phyloP scores from a whole-genome alignment of 2,888 invertebrate species.

The Erannis defoliaria region DNA sequence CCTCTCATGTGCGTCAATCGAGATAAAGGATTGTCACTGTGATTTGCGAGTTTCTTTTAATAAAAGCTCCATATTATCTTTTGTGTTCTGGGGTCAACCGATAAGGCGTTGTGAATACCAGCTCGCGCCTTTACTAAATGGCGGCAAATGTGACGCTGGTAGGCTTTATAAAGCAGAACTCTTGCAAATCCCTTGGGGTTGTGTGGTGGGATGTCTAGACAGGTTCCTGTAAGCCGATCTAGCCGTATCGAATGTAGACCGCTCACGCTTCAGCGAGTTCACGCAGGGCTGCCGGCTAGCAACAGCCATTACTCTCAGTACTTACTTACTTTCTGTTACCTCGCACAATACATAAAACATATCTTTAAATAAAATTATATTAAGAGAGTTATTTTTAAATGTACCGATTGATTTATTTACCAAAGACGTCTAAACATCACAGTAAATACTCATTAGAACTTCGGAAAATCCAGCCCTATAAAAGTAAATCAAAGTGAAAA shows the following conservation, averaged over 20 bases:
- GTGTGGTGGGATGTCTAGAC: slow-evolving; percentile 48
- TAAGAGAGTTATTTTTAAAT: not conserved
- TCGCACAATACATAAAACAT: slow-evolving; percentile 4
- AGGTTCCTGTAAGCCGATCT: slow-evolving; percentile 61
- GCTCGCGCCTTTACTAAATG: slow-evolving; percentile 4
- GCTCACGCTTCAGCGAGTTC: slow-evolving; percentile 58
- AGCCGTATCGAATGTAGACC: slow-evolving; percentile 62
- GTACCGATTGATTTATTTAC: not conserved
- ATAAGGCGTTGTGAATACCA: slow-evolving; percentile 29
- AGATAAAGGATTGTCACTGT: slow-evolving; percentile 52
- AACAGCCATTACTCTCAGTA: slow-evolving; percentile 21
- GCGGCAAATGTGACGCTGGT: slow-evolving; percentile 3
- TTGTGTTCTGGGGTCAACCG: slow-evolving; percentile 50
- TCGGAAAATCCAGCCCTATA: slow-evolving; percentile 49
- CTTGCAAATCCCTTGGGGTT: slow-evolving; percentile 48
- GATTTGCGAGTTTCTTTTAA: slow-evolving; percentile 51
- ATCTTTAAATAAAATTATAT: slow-evolving; percentile 6
- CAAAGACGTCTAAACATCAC: not conserved
- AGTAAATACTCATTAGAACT: not conserved
- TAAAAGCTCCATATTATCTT: slow-evolving; percentile 50
- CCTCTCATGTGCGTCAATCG: slow-evolving; percentile 64
- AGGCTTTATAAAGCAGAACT: slow-evolving; percentile 50
- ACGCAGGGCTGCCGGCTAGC: slow-evolving; percentile 55
- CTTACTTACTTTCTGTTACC: not conserved
- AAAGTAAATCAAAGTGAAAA: slow-evolving; percentile 51